phyloP scores from a whole-genome alignment of 2,888 invertebrate genomes.

The Scelioninae gen. 1 region DNA sequence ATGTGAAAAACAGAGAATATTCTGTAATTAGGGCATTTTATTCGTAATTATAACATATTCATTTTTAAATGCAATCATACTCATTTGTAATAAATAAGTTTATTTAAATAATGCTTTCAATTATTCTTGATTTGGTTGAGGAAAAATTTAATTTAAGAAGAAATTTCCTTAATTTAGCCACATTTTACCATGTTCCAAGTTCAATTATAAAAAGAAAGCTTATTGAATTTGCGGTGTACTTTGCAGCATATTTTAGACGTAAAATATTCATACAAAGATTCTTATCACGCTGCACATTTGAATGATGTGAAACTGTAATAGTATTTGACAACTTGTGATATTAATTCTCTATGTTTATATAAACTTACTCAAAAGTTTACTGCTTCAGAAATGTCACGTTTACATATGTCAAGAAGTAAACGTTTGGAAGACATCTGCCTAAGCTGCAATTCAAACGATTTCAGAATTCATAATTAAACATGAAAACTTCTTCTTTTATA shows the following conservation, averaged over 20 bases:
- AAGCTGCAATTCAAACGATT: conserved; percentile 45
- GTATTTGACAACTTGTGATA: conserved; percentile 52
- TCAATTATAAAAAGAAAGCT: not conserved
- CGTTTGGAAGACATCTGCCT: conserved; percentile 38
- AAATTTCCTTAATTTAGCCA: too few relatives aligned
- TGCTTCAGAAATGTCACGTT: conserved; percentile 53
- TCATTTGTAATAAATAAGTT: too few relatives aligned
- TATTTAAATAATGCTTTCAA: too few relatives aligned
- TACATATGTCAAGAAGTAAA: conserved; percentile 56
- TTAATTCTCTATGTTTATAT: conserved; percentile 51
- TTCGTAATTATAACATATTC: too few relatives aligned
- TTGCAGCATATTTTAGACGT: conserved; percentile 7
- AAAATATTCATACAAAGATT: conserved; percentile 24
- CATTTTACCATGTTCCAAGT: too few relatives aligned
- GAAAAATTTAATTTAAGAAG: too few relatives aligned
- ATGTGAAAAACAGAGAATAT: too few relatives aligned
- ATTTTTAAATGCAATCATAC: too few relatives aligned
- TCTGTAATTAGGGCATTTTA: too few relatives aligned
- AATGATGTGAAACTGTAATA: conserved; percentile 39
- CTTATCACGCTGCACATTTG: conserved; percentile 35
- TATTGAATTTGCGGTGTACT: not conserved
- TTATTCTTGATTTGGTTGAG: too few relatives aligned
- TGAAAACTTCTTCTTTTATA: conserved; percentile 40
- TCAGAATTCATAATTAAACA: conserved; percentile 45
- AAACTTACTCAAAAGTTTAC: conserved; percentile 61